Evolutionary conservation across 1,140 invertebrate genomes (phyloP), one percentile per base, ranked within the genome.

Genomic region (Diorhabda carinulata): DNA sequence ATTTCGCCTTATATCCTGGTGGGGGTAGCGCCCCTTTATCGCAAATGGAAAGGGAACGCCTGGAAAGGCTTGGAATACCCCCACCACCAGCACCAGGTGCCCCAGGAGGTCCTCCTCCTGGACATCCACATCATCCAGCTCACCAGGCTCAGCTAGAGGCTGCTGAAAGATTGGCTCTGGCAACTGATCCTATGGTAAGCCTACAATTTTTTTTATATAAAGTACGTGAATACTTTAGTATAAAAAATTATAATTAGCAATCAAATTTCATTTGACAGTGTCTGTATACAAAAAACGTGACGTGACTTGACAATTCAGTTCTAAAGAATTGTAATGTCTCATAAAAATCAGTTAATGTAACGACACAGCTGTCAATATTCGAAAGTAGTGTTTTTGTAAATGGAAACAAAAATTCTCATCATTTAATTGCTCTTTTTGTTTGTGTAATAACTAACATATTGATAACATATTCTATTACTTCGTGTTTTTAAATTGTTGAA

Each of bases 1-100:
- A 79, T 65, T 77, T 80, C 57, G 77, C 77, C 3, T 72, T 81
- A 41, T 85, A 90, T 82, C 80, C 86, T 66, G 79, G 82, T 82
- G 82, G 77, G 5, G 79, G 85, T 69, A 72, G 78, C 70, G 75
- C 85, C 82, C 45, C 87, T 89, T 40, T 93, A 44, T 90, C 90
- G 74, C 92, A 93, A 77, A 81, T 96, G 74, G 95, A 97, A 80
- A 84, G 95, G 59, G 95, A 97, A 81, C 86, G 95, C 25, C 83
- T 97, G 42, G 93, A 93, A 78, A 82, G 91, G 76, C 80, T 93
- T 72, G 92, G 93, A 83, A 91, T 91, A 71, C 87, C 87, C 42
- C 86, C 86, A 10, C 85, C 85, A 10, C 79, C 78, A 6, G 78
- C 76, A 10, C 85, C 83, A 69, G 81, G 81, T 66, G 86, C 84